Evolutionary conservation across 2,113 vertebrate genomes (phyloP).

Genomic region (Platysteira castanea): DNA sequence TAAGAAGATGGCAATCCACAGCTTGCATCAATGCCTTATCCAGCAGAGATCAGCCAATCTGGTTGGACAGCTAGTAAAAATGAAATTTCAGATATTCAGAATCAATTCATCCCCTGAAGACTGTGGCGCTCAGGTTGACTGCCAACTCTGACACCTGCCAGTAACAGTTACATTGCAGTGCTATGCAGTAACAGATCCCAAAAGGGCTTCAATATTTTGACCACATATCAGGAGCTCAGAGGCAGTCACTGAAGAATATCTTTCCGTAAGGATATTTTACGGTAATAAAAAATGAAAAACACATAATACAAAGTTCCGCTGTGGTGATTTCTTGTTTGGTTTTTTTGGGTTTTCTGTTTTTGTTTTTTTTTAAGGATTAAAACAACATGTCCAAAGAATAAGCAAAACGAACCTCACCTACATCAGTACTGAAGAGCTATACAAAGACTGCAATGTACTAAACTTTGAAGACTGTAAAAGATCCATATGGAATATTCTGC

Average conservation of each 20-base stretch:
- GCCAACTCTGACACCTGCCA: background rate
- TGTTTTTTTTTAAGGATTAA: background rate
- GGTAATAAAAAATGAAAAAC: background rate
- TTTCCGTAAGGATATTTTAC: background rate
- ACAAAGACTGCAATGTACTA: background rate
- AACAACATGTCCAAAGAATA: background rate
- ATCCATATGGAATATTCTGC: background rate
- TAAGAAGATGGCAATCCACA: background rate
- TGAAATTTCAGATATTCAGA: background rate
- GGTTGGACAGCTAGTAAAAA: background rate
- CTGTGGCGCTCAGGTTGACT: background rate
- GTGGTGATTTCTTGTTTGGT: background rate
- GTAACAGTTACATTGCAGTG: background rate
- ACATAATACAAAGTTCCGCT: background rate
- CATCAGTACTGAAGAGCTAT: background rate
- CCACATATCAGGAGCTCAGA: background rate
- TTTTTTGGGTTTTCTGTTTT: accelerated
- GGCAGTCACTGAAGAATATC: background rate
- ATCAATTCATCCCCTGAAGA: background rate
- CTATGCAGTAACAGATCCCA: background rate
- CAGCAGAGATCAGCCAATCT: background rate
- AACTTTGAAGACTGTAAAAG: background rate
- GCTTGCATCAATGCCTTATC: background rate
- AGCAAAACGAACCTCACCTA: background rate
- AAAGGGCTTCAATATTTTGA: background rate